Base-by-base conservation (phyloP, 2,888 invertebrate genomes). In the Adelognathus sp. region DNA sequence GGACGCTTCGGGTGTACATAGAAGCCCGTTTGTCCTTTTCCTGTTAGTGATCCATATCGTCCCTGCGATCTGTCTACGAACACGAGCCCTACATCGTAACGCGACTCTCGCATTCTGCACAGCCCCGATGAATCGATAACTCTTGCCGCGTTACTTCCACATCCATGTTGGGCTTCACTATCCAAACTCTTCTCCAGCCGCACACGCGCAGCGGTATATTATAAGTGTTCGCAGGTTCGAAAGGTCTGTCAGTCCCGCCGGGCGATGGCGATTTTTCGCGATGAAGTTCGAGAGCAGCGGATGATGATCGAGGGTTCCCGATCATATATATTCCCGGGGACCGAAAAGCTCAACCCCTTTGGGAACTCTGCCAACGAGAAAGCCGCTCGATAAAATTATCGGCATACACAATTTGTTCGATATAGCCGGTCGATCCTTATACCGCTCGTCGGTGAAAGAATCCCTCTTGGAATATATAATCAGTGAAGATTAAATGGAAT, bases 391-490 rank as follows among this genome's bases (percentile, higher is more conserved):
- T 60, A 21, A 60, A 66, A 66, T 46, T 46, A 73, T 66, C 73
- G 50, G 64, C 61, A 39, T 63, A n/a, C n/a, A 63, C 52, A 63
- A 63, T 63, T 63, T 63, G 39, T 63, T 18, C 29, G 18, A 5
- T 5, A 46, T 52, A 7, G 41, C 58, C 60, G 29, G 27, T 50
- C 67, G 52, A 67, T 39, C 16, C 39, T 27, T 27, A 16, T 44
- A 44, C 44, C 56, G 16, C 56, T 56, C 9, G 72, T 31, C 31
- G 7, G n/a, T n/a, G 44, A 56, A 71, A 21, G 44, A 64, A 56
- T 21, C 44, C 5, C 63, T n/a, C n/a, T n/a, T n/a, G n/a, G 63
- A 27, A 64, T 64, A 73, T 73, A 73, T 73, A 73, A 73, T 73
- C 31, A 56, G 72, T 31, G 50, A 41, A 61, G 61, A 74, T 60